Evolutionary conservation across 2,797 vertebrate genomes (phyloP), one percentile per base, ranked within the genome.

Genomic region (Aselliscus stoliczkanus): DNA sequence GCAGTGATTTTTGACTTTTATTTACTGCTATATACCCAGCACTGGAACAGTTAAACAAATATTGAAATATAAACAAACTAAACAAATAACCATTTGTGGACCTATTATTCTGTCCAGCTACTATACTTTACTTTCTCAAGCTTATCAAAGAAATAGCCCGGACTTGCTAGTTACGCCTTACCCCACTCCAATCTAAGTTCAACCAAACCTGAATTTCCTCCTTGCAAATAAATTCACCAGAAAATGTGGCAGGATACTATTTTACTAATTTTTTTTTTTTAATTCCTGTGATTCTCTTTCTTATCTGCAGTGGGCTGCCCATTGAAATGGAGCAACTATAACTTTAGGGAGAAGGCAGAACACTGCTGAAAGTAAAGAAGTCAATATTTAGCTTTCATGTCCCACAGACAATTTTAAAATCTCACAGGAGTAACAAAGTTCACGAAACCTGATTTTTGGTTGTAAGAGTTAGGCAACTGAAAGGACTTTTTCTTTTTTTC

Each of bases 381-480:
- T 58, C 25, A 27, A 29, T 87, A 29, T 86, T 95, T 27, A 37
- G 50, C 23, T 90, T 85, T 79, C 76, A 42, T 50, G 11, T 81
- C 87, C 60, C 69, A 80, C 1, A 52, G 20, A 91, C 25, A 89
- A n/a, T 52, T 88, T 80, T 88, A n/a, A 95, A 76, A 72, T 88
- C 70, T 90, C 60, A 87, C 23, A 73, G 23, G 60, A 31, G 7
- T 56, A 34, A 37, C 47, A 56, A 93, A 96, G 50, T 62, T 79
- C 87, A 92, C 52, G 23, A 72, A 86, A 93, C 13, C 65, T 29
- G n/a, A 64, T 76, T 95, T 97, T 79, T 29, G 76, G 14, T 72
- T 87, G 50, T 34, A 81, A 67, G 39, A 62, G 4, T 21, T 56
- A 93, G 72, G 64, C n/a, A 56, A 39, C 90, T 87, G 42, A 84